phyloP scores from a whole-genome alignment of 2,797 vertebrate genomes.

The Menidia menidia region DNA sequence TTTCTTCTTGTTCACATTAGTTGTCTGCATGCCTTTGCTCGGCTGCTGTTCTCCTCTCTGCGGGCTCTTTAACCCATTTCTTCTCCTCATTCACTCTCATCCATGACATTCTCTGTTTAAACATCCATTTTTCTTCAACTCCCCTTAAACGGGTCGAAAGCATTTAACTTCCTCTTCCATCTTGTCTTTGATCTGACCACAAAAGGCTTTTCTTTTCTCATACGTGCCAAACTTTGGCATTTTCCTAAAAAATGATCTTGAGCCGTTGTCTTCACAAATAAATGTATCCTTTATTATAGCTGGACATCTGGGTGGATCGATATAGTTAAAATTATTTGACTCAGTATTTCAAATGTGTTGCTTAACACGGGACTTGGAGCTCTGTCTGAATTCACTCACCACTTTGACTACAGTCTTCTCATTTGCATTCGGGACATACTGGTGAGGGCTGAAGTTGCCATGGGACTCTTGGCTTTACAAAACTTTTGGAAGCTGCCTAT shows the following conservation, averaged over 20 bases:
- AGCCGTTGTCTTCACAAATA: no score
- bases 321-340: neutral
- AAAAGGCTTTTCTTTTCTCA: constrained; percentile 40
- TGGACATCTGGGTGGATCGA: neutral
- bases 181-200: constrained; percentile 16
- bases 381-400: constrained; percentile 15
- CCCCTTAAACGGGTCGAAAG: constrained; percentile 15
- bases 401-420: constrained; percentile 32
- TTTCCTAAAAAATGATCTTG: no score
- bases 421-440: constrained; percentile 58
- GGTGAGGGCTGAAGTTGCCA: constrained; percentile 31
- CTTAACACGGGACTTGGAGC: neutral
- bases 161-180: constrained; percentile 25
- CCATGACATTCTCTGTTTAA: constrained; percentile 11
- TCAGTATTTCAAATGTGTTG: neutral
- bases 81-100: constrained; percentile 16
- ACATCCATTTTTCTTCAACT: constrained; percentile 9
- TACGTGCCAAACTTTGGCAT: constrained; percentile 6
- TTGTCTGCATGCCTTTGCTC: constrained; percentile 24
- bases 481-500: constrained; percentile 55
- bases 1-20: constrained; percentile 25
- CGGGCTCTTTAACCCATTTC: constrained; percentile 11
- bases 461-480: constrained; percentile 51
- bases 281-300: neutral
- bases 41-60: constrained; percentile 10